Evolutionary conservation across 2,888 invertebrate genomes (phyloP).

Genomic region (Apamea anceps): DNA sequence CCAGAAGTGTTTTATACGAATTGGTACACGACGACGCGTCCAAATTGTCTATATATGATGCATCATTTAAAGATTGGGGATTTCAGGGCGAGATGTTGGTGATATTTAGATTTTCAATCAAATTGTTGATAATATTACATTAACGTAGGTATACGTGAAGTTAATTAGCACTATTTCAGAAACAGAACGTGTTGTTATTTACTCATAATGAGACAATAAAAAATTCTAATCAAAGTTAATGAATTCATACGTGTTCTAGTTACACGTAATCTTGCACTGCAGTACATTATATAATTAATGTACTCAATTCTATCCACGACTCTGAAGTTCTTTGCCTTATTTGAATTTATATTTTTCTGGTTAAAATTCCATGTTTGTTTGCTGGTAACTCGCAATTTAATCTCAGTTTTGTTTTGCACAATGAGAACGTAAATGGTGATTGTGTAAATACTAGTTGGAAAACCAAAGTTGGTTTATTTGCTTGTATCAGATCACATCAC

Average conservation of each 20-base stretch:
- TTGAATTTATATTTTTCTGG: conserved; percentile 41
- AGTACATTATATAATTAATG: conserved; percentile 46
- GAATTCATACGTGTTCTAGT: conserved; percentile 14
- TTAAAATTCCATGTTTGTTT: conserved; percentile 47
- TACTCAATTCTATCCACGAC: conserved; percentile 42
- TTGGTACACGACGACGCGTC: conserved; percentile 23
- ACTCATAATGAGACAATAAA: conserved; percentile 27
- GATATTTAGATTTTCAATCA: not conserved
- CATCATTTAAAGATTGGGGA: not conserved
- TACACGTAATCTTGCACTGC: conserved; percentile 28
- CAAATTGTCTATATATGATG: not conserved
- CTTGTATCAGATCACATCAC: conserved; percentile 14
- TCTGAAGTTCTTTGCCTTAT: conserved; percentile 23
- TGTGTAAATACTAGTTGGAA: conserved; percentile 31
- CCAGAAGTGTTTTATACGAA: conserved; percentile 43
- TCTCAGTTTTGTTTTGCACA: conserved; percentile 37
- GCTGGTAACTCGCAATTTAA: conserved; percentile 23
- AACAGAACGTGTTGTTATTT: conserved; percentile 3
- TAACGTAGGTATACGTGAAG: not conserved
- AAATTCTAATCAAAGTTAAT: conserved; percentile 16
- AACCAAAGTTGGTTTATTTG: conserved; percentile 41
- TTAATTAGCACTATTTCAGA: not conserved
- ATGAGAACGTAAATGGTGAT: conserved; percentile 28
- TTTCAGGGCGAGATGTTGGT: not conserved
- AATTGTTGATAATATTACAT: not conserved